Base-by-base conservation (phyloP, 2,888 invertebrate genomes). In the Tortricodes alternella region DNA sequence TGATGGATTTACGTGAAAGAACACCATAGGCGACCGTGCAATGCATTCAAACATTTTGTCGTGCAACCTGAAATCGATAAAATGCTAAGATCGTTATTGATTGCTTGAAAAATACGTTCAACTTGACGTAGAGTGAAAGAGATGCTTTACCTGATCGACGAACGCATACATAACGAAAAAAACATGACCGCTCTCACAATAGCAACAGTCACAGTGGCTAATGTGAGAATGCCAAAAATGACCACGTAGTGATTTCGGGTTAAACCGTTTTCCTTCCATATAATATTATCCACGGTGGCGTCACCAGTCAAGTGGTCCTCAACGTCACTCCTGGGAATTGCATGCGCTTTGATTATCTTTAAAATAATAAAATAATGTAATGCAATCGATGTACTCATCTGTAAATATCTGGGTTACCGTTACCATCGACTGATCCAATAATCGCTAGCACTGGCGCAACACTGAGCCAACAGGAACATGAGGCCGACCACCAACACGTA, bases 1-100 rank as follows among this genome's bases (percentile, higher is more conserved):
- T n/a, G 94, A 93, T 0, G 97, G 96, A 80, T 97, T 97, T 0
- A 92, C 91, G 68, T 97, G 96, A 74, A 96, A 97, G 78, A 97
- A 97, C 58, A 83, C 85, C 90, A 90, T 89, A 21, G 89, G 90
- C 1, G 89, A 88, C 48, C 85, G 73, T 0, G 87, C 83, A 59
- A 94, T 91, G 32, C 87, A 82, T 58, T 86, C 86, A 71, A 96
- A 95, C 94, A 96, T 94, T 53, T 74, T 80, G 64, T 94, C 92
- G 74, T 96, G 96, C 24, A 96, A 82, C 51, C 89, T 90, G 66
- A 4, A 53, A 21, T 44, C 24, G 41, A 18, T 11, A 4, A 24
- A 5, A 1, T 9, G 2, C 9, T 39, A 15, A 13, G 21, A 3
- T 13, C 9, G 13, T 13, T 7, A 2, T 4, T 4, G 23, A 15